Evolutionary conservation across 2,797 vertebrate genomes (phyloP).

Genomic region (Diplodus sargus): DNA sequence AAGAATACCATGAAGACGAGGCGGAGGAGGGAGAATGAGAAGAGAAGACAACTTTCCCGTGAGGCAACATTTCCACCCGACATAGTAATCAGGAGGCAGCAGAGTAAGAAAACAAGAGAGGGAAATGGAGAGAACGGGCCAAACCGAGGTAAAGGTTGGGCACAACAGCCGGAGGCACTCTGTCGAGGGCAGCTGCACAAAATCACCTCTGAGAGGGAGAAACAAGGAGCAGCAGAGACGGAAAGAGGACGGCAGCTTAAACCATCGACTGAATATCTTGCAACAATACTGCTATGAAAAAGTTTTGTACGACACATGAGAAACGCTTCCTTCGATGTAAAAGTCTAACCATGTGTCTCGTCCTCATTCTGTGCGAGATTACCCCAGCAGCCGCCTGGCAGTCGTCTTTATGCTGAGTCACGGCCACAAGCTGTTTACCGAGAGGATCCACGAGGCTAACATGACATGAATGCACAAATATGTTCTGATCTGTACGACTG

Average conservation of each 20-base stretch:
- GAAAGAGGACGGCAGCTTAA: neutral
- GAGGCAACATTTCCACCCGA: conserved; percentile 49
- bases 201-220: conserved; percentile 40
- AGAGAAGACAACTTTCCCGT: conserved; percentile 33
- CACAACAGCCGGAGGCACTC: conserved; percentile 63
- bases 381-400: conserved; percentile 15
- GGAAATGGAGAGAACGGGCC: conserved; percentile 24
- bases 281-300: neutral
- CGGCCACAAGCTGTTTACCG: conserved; percentile 35
- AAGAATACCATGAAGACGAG: conserved; percentile 38
- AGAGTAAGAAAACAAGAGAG: conserved; percentile 39
- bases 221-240: neutral
- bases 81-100: conserved; percentile 38
- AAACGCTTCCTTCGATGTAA: neutral
- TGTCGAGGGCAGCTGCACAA: conserved; percentile 48
- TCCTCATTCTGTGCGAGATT: conserved; percentile 17
- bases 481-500: neutral
- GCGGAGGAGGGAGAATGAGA: conserved; percentile 23
- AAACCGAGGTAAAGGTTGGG: conserved; percentile 59
- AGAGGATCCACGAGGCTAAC: conserved; percentile 20
- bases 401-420: conserved; percentile 27
- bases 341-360: neutral
- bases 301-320: neutral
- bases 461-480: conserved; percentile 33
- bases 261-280: conserved; percentile 23